Percentiles rank a stretch among this genome's conserved stretches.
These are phyloP conservation scores for Turdus rufiventris DNA, from an alignment of 2,113 vertebrate species.

Conservation along the genomic window DNA sequence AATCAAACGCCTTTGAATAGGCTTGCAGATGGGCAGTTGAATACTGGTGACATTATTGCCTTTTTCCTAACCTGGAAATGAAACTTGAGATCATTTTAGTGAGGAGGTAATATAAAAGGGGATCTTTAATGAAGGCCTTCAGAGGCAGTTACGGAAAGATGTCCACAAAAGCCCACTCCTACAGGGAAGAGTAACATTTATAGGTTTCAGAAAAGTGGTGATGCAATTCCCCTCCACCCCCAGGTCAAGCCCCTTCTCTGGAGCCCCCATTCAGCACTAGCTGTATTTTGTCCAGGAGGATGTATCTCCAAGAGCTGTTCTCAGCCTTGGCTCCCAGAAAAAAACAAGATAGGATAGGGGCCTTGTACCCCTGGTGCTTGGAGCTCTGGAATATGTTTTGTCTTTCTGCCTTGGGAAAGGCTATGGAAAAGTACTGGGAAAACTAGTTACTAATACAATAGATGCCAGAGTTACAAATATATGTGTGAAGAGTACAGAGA, in stretches of 20 bases:
- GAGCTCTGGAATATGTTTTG: neutral
- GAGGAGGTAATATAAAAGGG: neutral
- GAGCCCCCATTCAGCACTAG: neutral
- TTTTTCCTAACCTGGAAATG: neutral
- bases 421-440: neutral
- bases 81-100: neutral
- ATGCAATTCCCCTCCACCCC: too few species aligned
- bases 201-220: neutral
- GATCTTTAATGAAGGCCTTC: neutral
- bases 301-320: fast-evolving
- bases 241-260: neutral
- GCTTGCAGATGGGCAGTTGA: neutral
- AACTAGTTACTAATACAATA: neutral
- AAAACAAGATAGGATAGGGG: neutral
- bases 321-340: neutral
- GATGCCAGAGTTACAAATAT: neutral
- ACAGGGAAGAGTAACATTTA: neutral
- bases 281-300: neutral
- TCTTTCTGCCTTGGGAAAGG: neutral
- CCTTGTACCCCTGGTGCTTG: neutral
- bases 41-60: neutral
- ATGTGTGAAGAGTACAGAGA: neutral
- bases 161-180: neutral
- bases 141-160: neutral
- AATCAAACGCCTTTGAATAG: neutral